phyloP scores from a whole-genome alignment of 2,797 vertebrate species.

The Oreonectes daqikongensis region DNA sequence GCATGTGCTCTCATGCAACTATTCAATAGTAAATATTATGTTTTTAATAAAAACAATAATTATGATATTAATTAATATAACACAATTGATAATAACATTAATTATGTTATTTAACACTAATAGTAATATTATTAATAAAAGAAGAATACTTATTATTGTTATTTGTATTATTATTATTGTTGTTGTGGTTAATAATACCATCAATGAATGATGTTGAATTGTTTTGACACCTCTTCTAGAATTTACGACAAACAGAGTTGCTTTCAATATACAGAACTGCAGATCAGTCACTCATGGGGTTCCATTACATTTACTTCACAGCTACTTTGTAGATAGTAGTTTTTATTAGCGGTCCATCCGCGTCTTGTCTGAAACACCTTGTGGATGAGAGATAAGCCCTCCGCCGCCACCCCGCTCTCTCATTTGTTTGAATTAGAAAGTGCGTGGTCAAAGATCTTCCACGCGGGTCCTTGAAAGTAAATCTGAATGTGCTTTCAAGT shows the following conservation, averaged over 20 bases:
- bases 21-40: too few species aligned
- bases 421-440: conserved; percentile 83
- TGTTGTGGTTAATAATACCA: too few species aligned
- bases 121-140: too few species aligned
- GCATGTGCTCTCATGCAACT: too few species aligned
- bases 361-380: conserved; percentile 78
- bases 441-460: conserved; percentile 75
- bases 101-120: too few species aligned
- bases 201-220: too few species aligned
- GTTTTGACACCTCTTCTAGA: neutral
- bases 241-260: neutral
- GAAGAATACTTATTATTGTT: too few species aligned
- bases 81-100: too few species aligned
- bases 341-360: conserved; percentile 72
- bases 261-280: neutral
- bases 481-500: conserved; percentile 74
- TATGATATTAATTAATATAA: too few species aligned
- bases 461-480: conserved; percentile 72
- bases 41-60: too few species aligned
- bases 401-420: conserved; percentile 66
- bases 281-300: neutral
- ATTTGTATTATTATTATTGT: too few species aligned
- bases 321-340: neutral
- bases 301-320: neutral
- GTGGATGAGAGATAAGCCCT: conserved; percentile 70